Percentiles rank a stretch among this genome's conserved stretches.
Conservation (phyloP, 2,888 invertebrate species). For the Acrobasis consociella region DNA sequence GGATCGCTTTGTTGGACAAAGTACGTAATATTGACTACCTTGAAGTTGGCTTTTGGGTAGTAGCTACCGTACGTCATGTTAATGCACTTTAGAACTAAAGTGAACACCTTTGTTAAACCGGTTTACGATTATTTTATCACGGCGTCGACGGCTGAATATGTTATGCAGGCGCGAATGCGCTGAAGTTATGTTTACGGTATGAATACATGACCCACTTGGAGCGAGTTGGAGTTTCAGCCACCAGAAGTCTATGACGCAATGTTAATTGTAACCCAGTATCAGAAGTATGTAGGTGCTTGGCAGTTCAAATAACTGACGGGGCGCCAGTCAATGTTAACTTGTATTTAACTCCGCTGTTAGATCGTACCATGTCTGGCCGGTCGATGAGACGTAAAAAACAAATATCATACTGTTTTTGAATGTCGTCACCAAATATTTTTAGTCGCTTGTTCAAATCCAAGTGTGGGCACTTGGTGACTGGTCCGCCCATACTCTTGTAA, state of each 20-base stretch:
- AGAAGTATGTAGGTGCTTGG: slow-evolving; percentile 42
- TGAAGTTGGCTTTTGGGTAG: background rate
- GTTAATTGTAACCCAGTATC: slow-evolving; percentile 47
- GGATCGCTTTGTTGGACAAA: slow-evolving; percentile 2
- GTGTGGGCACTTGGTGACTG: slow-evolving; percentile 59
- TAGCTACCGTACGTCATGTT: background rate
- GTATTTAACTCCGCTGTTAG: slow-evolving; percentile 29
- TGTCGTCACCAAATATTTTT: slow-evolving; percentile 62
- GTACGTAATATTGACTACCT: slow-evolving; percentile 3
- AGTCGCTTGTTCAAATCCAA: slow-evolving; percentile 56
- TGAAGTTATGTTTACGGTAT: slow-evolving; percentile 65
- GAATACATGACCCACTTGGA: slow-evolving; percentile 75
- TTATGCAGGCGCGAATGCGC: slow-evolving; percentile 45
- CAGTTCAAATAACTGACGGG: slow-evolving; percentile 44
- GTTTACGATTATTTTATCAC: slow-evolving; percentile 68
- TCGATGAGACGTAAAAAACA: slow-evolving; percentile 39
- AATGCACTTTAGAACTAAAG: background rate
- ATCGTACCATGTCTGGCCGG: slow-evolving; percentile 35
- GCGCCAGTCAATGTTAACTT: slow-evolving; percentile 39
- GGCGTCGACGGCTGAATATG: slow-evolving; percentile 41
- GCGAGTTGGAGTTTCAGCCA: slow-evolving; percentile 60
- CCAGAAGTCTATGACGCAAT: slow-evolving; percentile 60
- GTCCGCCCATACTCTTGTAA: slow-evolving; percentile 61
- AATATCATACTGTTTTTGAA: slow-evolving; percentile 43
- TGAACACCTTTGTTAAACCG: slow-evolving; percentile 46